Percentiles rank a stretch among this genome's conserved stretches.
Conservation (phyloP, 2,888 invertebrate genomes). For the Lycocerus yunnanus region DNA sequence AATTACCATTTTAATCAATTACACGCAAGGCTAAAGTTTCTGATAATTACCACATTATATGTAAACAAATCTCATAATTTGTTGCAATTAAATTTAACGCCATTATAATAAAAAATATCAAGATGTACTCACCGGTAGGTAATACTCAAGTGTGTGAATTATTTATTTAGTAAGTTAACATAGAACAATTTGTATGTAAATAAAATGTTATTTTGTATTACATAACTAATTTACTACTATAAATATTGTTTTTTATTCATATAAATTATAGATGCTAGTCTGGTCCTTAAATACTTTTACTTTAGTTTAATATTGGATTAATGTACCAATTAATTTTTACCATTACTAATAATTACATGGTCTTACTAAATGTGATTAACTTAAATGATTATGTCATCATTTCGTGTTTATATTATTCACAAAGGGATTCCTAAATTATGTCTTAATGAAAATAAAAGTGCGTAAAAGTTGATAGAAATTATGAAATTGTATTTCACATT, state of each 20-base stretch:
- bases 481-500: no score
- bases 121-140: background rate
- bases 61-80: background rate
- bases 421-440: background rate
- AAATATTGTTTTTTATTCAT: background rate
- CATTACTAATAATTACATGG: background rate
- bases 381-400: background rate
- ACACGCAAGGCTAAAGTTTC: background rate
- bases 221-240: background rate
- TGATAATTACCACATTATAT: background rate
- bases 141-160: background rate
- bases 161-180: background rate
- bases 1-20: background rate
- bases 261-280: background rate
- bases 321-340: background rate
- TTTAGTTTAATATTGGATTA: background rate
- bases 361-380: background rate
- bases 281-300: background rate
- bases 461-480: background rate
- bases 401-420: background rate
- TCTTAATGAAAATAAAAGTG: background rate
- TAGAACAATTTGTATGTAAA: background rate
- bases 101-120: background rate
- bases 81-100: background rate
- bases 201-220: background rate